Base-by-base conservation (phyloP, 2,888 invertebrate species). In the Drosophila ezoana region DNA sequence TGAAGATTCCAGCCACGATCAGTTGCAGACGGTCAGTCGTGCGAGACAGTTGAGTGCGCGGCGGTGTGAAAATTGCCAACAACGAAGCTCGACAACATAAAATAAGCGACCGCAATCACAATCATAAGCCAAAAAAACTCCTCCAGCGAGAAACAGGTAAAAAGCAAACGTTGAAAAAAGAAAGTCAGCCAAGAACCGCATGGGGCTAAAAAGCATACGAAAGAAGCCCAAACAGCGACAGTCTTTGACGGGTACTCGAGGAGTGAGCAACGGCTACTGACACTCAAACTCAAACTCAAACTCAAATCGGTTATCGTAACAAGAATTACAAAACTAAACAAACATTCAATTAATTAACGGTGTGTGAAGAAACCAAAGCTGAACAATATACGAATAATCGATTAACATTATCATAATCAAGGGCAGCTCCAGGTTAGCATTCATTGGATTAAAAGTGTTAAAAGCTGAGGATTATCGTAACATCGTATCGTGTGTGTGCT, bases 1-100 rank as follows among this genome's bases (percentile, higher is more conserved):
- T 89, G 68, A 79, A 89, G 89, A 76, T 69, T 72, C 53, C 72
- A 76, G 76, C 71, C 72, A 80, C 78, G 91, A 91, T 90, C 90
- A 90, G 90, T 90, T 90, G 90, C 87, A 90, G 90, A 89, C 89
- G 87, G 83, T 89, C 77, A 89, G 90, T 89, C 90, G 90, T 84
- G 86, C 85, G 81, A 89, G 88, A 75, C 81, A 90, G 91, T 90
- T 91, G 91, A 81, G 90, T 83, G 83, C 89, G 82, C 86, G 81
- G 84, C 89, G 90, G 80, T 86, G 84, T 82, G 71, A 78, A 78
- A 79, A 84, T 74, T 71, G 72, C 61, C 82, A 63, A 77, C 79
- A 63, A 70, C 84, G 66, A 78, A 70, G 69, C 76, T 72, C 82
- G 61, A 82, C 58, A 65, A 52, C 66, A 57, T 37, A 68, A 76